Percentiles rank a stretch among this genome's conserved stretches.
Evolutionary conservation across 2,113 vertebrate species (phyloP).

Genomic region (Ancistrus triradiatus): DNA sequence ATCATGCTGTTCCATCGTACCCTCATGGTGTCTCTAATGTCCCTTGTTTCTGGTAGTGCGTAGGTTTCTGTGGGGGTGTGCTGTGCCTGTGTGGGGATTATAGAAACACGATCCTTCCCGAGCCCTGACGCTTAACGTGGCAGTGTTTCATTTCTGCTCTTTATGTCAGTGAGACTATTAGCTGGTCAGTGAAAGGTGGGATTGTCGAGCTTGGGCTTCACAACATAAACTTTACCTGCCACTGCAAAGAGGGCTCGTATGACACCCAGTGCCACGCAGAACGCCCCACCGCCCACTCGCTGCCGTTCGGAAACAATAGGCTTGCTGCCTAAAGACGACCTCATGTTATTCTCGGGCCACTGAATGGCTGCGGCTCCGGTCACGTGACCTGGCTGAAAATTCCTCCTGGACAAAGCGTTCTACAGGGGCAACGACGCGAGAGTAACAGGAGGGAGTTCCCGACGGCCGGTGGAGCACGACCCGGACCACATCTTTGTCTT

Average conservation of each 20-base stretch:
- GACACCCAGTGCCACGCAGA: conserved; percentile 28
- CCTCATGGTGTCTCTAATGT: background rate
- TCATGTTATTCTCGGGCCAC: conserved; percentile 10
- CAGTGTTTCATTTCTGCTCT: conserved; percentile 42
- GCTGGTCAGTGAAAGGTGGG: conserved; percentile 37
- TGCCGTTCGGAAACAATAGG: conserved; percentile 26
- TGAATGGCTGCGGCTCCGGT: conserved; percentile 13
- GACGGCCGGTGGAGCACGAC: conserved; percentile 5
- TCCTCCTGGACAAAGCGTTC: conserved; percentile 32
- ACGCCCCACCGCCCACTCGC: conserved; percentile 38
- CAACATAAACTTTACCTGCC: conserved; percentile 32
- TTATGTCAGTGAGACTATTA: conserved; percentile 44
- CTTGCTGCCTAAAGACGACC: conserved; percentile 37
- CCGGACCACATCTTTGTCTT: conserved; percentile 27
- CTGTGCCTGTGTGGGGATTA: conserved; percentile 31
- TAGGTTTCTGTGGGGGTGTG: background rate
- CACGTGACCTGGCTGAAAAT: conserved; percentile 30
- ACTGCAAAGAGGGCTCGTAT: conserved; percentile 21
- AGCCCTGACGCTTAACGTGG: conserved; percentile 38
- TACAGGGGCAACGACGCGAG: conserved; percentile 17
- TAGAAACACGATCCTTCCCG: conserved; percentile 39
- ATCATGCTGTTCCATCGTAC: too few relatives aligned
- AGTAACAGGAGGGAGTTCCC: conserved; percentile 29
- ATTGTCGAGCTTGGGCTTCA: conserved; percentile 23
- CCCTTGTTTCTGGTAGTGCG: background rate